Conservation (phyloP, 2,888 invertebrate species). For the Hypolimnas misippus region DNA sequence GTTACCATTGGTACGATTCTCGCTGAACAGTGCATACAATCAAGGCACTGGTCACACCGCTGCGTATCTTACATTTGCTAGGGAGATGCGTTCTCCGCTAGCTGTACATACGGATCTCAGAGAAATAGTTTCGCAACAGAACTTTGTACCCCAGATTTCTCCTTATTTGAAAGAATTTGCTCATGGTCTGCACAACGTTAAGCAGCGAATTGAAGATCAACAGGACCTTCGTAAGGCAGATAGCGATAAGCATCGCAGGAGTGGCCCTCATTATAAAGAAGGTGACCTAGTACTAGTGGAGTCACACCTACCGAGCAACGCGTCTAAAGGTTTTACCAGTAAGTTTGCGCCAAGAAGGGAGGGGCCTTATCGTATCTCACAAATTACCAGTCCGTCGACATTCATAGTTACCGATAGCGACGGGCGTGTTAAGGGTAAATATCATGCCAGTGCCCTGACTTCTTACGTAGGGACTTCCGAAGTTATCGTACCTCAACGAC, state of each 20-base stretch:
- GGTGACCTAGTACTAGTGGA: constrained; percentile 24
- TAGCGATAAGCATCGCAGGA: constrained; percentile 17
- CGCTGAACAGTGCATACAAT: neutral
- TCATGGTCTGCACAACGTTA: constrained; percentile 19
- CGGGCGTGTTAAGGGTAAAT: neutral
- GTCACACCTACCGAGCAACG: constrained; percentile 21
- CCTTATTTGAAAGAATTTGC: neutral
- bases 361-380: constrained; percentile 21
- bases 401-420: neutral
- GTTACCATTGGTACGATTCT: neutral
- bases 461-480: neutral
- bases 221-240: constrained; percentile 31
- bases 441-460: neutral
- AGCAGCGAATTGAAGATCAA: constrained; percentile 29
- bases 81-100: constrained; percentile 1
- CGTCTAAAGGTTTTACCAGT: constrained; percentile 20
- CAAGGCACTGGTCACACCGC: neutral
- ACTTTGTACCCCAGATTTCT: constrained; percentile 11
- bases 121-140: constrained; percentile 4
- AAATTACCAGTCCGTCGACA: neutral
- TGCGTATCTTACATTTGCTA: constrained; percentile 14
- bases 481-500: neutral
- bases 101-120: constrained; percentile 8
- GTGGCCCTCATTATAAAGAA: constrained; percentile 2
- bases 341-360: constrained; percentile 29